Base-by-base conservation (phyloP, 2,113 vertebrate species). In the Brachyhypopomus gauderio region DNA sequence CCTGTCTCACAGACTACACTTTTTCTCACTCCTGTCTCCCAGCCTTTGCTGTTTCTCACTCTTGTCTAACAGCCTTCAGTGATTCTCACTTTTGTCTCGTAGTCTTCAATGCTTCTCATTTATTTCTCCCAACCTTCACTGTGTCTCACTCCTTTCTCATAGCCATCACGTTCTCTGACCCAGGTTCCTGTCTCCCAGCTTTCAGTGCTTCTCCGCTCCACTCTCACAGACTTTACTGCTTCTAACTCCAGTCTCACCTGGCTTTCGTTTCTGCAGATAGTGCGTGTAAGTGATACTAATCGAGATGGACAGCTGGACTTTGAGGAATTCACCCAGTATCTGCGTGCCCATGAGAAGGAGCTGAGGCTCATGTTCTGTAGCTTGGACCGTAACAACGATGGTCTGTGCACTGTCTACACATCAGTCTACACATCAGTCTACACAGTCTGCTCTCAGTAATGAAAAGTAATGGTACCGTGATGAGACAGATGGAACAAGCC, bases 301-400 rank as follows among this genome's bases (percentile, higher is more conserved):
- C 87, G 86, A 0, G 93, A 94, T 22, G 94, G 92, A 0, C 85
- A 94, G 64, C 89, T 96, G 66, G 91, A 94, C 85, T 92, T 96
- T 85, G 90, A 94, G 75, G 95, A 96, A 87, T 96, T 96, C 79
- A 90, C 87, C 1, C 90, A 85, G 58, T 96, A 96, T 87, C 87
- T 96, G 72, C 89, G 86, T 74, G 90, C 89, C 30, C 93, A 95
- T 0, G 95, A 96, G 77, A 94, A 93, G 83, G 92, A 93, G n/a
- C 90, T 96, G 58, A 83, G 89, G 70, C 91, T 95, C 77, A 95
- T 96, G 86, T 96, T 96, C 85, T 89, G 89, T 83, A 95, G 89
- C 77, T 83, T 96, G 52, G 95, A 96, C 89, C 90, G 62, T 80
- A 96, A 96, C 89, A 91, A 94, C 45, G 95, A 96, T 5, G 95